A percentile compares a stretch with the other conserved stretches of the same genome.
Evolutionary conservation across 2,113 vertebrate species (phyloP).

Genomic region (Cardinalis cardinalis): DNA sequence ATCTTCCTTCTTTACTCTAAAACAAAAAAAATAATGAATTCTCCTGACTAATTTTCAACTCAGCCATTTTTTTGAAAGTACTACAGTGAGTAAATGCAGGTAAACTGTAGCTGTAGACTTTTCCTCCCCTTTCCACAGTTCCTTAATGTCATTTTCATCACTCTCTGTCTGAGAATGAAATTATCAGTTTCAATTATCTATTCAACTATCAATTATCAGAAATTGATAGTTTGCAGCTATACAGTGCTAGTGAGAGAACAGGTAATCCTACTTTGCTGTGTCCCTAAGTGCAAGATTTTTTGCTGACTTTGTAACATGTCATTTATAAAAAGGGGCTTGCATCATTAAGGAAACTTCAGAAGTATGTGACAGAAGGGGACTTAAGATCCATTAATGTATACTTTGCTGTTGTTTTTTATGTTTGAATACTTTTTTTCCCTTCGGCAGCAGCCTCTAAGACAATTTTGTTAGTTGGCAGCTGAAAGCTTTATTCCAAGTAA

Average conservation of each 20-base stretch:
- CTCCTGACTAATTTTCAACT: neutral
- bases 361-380: neutral
- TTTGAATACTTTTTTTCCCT: neutral
- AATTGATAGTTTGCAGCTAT: neutral
- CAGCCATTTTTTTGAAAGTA: neutral
- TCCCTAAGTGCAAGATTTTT: neutral
- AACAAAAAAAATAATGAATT: neutral
- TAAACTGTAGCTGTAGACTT: neutral
- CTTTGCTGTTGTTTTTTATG: neutral
- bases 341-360: neutral
- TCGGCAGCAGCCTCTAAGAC: neutral
- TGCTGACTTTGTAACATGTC: neutral
- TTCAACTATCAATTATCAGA: too few species aligned
- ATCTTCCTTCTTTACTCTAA: neutral
- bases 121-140: neutral
- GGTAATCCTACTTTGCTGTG: neutral
- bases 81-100: neutral
- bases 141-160: neutral
- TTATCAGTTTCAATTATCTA: too few species aligned
- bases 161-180: neutral
- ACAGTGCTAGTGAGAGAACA: neutral
- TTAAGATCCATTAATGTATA: neutral
- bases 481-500: neutral
- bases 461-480: neutral
- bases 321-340: neutral